Evolutionary conservation across 2,797 vertebrate species (phyloP).

Genomic region (Apogon hyalosoma): DNA sequence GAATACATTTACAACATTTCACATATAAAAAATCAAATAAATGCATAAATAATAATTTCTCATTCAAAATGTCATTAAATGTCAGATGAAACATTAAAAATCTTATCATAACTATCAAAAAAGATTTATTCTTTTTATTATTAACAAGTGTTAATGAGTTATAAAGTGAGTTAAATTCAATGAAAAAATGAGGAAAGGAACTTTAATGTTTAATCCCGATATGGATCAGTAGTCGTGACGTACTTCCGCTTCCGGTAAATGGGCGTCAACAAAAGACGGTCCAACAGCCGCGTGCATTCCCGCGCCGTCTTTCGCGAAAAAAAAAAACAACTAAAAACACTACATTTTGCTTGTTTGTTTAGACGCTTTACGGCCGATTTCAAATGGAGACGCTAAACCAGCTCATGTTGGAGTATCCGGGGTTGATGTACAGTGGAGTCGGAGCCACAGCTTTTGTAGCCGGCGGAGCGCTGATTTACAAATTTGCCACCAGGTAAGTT

Average conservation of each 20-base stretch:
- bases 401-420: conserved; percentile 82
- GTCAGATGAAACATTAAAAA: no score
- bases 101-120: no score
- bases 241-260: conserved; percentile 69
- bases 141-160: no score
- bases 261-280: conserved; percentile 62
- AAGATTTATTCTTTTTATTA: no score
- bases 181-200: no score
- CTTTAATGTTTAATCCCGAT: no score
- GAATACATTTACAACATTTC: no score
- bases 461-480: conserved; percentile 89
- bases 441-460: conserved; percentile 86
- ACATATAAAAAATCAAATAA: no score
- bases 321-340: no score
- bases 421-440: conserved; percentile 86
- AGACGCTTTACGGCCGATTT: rapidly evolving
- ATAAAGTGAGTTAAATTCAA: no score
- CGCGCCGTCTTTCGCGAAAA: conserved; percentile 24
- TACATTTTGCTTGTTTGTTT: conserved; percentile 5
- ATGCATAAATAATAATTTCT: no score
- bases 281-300: conserved; percentile 53
- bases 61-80: no score
- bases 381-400: conserved; percentile 86
- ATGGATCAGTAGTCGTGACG: neutral
- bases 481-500: conserved; percentile 87